phyloP scores from a whole-genome alignment of 1,140 invertebrate genomes.

The Lucilia cuprina region DNA sequence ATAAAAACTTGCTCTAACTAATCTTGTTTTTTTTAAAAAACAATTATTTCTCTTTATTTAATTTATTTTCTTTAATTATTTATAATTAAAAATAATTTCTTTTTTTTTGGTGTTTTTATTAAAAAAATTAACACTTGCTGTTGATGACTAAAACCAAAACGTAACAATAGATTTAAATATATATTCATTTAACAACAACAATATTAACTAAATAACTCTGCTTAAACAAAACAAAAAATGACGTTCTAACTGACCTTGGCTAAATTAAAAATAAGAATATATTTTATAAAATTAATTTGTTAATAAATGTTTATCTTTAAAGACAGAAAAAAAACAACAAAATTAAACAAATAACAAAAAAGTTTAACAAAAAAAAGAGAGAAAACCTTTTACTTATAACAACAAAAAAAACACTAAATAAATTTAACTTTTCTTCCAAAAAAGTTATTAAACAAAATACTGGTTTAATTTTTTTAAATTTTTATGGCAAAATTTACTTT shows the following conservation, averaged over 20 bases:
- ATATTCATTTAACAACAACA: neutral
- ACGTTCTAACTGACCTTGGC: conserved; percentile 26
- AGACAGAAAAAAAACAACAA: neutral
- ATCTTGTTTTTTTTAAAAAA: neutral
- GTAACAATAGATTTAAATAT: neutral
- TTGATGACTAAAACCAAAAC: neutral
- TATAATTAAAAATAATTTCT: neutral
- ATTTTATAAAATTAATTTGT: neutral
- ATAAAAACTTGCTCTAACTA: neutral
- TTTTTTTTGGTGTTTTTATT: neutral
- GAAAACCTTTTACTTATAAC: neutral
- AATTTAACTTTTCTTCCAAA: too few species aligned
- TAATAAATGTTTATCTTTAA: neutral
- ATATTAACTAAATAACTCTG: neutral
- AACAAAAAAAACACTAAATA: too few species aligned
- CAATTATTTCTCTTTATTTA: neutral
- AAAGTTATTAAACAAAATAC: too few species aligned
- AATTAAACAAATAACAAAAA: neutral
- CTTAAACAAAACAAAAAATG: neutral
- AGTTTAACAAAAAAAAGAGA: neutral
- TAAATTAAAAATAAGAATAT: conserved; percentile 9
- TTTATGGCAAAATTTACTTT: too few species aligned
- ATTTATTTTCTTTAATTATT: neutral
- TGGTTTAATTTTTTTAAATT: too few species aligned
- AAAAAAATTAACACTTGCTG: neutral